These are phyloP conservation scores for Oncorhynchus gorbuscha DNA, from an alignment of 2,113 vertebrate species.

Conservation along the genomic window DNA sequence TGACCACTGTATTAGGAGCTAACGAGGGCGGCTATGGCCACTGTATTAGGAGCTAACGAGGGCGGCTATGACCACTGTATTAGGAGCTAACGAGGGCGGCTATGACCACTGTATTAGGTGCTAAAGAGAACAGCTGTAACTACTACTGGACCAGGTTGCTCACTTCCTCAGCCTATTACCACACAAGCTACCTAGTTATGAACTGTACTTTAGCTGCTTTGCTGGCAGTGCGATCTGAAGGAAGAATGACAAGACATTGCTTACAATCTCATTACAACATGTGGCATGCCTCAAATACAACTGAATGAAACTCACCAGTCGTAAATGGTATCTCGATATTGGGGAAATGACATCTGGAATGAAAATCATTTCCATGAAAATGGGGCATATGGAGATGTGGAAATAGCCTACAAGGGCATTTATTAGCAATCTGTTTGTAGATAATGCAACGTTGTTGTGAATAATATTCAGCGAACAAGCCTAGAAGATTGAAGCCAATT, in stretches of 20 bases:
- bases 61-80: too few species aligned
- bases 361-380: background rate
- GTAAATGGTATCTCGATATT: background rate
- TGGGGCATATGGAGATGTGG: background rate
- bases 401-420: too few species aligned
- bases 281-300: background rate
- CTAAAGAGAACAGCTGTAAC: background rate
- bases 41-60: too few species aligned
- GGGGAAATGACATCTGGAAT: background rate
- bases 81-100: too few species aligned
- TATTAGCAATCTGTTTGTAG: too few species aligned
- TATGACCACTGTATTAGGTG: background rate
- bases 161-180: background rate
- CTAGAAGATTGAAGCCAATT: background rate
- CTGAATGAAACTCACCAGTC: background rate
- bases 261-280: background rate
- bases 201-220: background rate
- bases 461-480: background rate
- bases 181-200: background rate
- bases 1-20: too few species aligned
- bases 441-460: background rate
- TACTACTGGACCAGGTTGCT: background rate
- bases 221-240: background rate
- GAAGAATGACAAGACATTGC: background rate
- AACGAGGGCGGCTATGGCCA: too few species aligned